phyloP scores from a whole-genome alignment of 2,797 vertebrate genomes.

The Pempheris klunzingeri region DNA sequence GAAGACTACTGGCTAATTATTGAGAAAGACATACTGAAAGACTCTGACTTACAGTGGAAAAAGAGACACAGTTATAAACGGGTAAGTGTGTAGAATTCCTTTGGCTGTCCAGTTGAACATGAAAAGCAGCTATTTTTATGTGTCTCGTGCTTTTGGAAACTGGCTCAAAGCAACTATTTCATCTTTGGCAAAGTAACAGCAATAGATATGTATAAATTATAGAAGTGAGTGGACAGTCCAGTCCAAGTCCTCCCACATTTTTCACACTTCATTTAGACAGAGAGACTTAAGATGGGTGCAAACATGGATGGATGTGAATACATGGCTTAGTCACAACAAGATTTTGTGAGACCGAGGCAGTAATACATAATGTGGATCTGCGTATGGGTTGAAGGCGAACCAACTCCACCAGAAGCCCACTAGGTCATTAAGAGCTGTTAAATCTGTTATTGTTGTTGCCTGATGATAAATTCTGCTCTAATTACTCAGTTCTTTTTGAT shows the following conservation, averaged over 20 bases:
- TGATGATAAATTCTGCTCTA: slow-evolving; percentile 6
- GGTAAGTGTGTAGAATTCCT: slow-evolving; percentile 49
- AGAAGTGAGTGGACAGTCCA: slow-evolving; percentile 53
- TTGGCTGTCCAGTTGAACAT: slow-evolving; percentile 44
- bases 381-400: slow-evolving; percentile 29
- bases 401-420: slow-evolving; percentile 5
- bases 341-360: slow-evolving; percentile 29
- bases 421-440: slow-evolving; percentile 19
- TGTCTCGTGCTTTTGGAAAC: slow-evolving; percentile 32
- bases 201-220: slow-evolving; percentile 52
- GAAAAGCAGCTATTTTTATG: slow-evolving; percentile 60
- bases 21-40: slow-evolving; percentile 52
- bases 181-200: slow-evolving; percentile 51
- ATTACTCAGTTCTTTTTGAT: slow-evolving; percentile 7
- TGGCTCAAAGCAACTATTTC: slow-evolving; percentile 43
- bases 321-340: slow-evolving; percentile 34
- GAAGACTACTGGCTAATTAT: slow-evolving; percentile 62
- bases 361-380: slow-evolving; percentile 29
- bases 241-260: slow-evolving; percentile 75
- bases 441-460: slow-evolving; percentile 25
- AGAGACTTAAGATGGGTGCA: slow-evolving; percentile 37
- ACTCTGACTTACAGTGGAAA: slow-evolving; percentile 43
- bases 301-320: slow-evolving; percentile 44
- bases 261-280: slow-evolving; percentile 71
- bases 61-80: slow-evolving; percentile 43